Conservation (phyloP, 2,888 invertebrate species). For the Bombylius major region DNA sequence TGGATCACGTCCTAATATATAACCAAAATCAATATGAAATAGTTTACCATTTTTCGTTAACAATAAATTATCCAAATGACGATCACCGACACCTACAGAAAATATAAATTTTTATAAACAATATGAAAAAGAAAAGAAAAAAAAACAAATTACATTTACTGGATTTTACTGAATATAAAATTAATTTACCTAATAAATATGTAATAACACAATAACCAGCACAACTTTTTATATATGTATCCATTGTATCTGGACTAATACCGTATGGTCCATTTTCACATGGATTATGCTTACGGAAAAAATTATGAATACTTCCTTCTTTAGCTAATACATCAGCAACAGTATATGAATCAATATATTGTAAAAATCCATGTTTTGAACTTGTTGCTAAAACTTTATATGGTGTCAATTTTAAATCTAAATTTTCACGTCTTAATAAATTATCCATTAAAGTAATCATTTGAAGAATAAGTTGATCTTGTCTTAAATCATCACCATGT, state of each 20-base stretch:
- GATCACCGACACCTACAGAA: conserved; percentile 77
- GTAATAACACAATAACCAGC: conserved; percentile 98
- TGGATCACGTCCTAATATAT: conserved; percentile 89
- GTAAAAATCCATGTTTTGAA: conserved; percentile 90
- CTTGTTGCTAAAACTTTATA: conserved; percentile 93
- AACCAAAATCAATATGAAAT: conserved; percentile 98
- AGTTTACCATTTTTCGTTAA: conserved; percentile 80
- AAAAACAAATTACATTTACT: not conserved
- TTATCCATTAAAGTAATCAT: conserved; percentile 99
- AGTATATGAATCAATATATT: conserved; percentile 85
- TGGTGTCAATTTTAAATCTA: conserved; percentile 92
- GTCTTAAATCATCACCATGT: conserved; percentile 92
- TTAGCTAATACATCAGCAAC: conserved; percentile 82
- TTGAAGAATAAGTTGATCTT: conserved; percentile 94
- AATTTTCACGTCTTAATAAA: conserved; percentile 79
- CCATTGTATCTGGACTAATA: conserved; percentile 89
- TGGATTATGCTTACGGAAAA: conserved; percentile 81
- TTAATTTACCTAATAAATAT: conserved; percentile 59
- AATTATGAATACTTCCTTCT: conserved; percentile 85
- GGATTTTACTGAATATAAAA: too few species aligned
- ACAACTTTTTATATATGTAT: conserved; percentile 90
- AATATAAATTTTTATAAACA: not conserved
- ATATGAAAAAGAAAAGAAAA: too few species aligned
- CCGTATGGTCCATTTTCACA: conserved; percentile 80
- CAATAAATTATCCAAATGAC: conserved; percentile 93